A percentile compares a stretch with the other conserved stretches of the same genome.
These are phyloP conservation scores for Varanus salvator DNA, from an alignment of 2,113 vertebrate species.

Conservation along the genomic window DNA sequence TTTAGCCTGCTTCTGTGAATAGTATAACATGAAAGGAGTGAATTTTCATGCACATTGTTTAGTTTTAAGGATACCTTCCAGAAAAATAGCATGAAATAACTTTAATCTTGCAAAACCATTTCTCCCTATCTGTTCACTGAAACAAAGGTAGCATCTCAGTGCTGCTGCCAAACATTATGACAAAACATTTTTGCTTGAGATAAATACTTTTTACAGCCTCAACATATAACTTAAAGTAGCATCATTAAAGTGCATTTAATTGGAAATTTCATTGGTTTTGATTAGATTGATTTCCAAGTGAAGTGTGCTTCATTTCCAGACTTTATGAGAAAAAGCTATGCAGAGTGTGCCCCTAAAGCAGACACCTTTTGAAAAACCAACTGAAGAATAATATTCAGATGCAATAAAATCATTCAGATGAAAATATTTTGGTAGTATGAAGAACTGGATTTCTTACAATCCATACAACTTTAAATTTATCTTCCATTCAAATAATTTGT, in stretches of 20 bases:
- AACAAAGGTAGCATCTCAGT: not conserved
- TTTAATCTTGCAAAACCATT: not conserved
- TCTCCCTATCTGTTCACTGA: not conserved
- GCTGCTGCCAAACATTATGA: not conserved
- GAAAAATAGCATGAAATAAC: not conserved
- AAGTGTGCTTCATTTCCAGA: not conserved
- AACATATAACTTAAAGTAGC: not conserved
- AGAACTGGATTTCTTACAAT: not conserved
- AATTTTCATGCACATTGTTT: not conserved
- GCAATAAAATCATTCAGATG: not conserved
- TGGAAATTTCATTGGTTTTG: not conserved
- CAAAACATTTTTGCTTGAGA: not conserved
- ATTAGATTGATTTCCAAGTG: not conserved
- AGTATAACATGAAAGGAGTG: not conserved
- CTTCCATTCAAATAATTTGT: not conserved
- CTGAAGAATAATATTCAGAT: not conserved
- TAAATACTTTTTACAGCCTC: not conserved
- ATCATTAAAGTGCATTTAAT: not conserved
- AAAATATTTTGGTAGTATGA: not conserved
- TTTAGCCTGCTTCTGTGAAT: not conserved
- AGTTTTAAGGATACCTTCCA: not conserved
- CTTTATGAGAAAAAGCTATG: not conserved
- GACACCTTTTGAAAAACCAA: not conserved
- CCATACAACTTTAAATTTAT: not conserved
- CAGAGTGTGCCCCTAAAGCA: not conserved